Conservation (phyloP, 1,140 invertebrate species). For the Aphelenchoides besseyi region DNA sequence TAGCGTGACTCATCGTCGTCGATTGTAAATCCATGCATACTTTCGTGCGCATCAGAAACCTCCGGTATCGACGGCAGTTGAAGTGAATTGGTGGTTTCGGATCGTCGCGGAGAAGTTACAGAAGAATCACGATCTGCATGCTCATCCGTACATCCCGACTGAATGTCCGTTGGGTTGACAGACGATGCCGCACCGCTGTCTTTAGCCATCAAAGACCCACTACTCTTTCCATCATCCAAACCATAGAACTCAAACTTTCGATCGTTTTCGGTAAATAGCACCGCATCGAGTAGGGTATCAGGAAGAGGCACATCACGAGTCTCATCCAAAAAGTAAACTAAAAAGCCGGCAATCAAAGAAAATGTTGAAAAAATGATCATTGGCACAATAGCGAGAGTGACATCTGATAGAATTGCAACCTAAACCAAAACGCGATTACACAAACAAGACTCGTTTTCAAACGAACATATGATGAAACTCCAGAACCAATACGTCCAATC, state of each 20-base stretch:
- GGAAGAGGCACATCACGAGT: conserved; percentile 59
- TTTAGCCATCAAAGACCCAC: conserved; percentile 17
- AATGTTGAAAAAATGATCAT: conserved; percentile 62
- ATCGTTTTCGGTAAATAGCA: not conserved
- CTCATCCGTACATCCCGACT: not conserved
- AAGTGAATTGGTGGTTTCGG: not conserved
- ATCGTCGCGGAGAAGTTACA: not conserved
- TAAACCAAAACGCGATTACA: no score
- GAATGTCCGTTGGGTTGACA: not conserved
- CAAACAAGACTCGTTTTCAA: not conserved
- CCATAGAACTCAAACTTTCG: conserved; percentile 20
- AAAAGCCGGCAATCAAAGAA: conserved; percentile 58
- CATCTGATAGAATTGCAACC: conserved; percentile 60
- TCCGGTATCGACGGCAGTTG: conserved; percentile 37
- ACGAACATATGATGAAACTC: conserved; percentile 54
- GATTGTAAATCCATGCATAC: not conserved
- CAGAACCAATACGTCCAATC: conserved; percentile 59
- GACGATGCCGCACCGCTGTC: conserved; percentile 5
- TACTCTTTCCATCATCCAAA: conserved; percentile 13
- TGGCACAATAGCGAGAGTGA: conserved; percentile 62
- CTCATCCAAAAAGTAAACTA: conserved; percentile 59
- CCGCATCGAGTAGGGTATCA: conserved; percentile 33
- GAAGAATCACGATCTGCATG: not conserved
- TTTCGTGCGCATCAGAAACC: conserved; percentile 22
- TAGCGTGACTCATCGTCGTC: not conserved